Percentiles rank a stretch among this genome's conserved stretches.
These are phyloP conservation scores for Oxytorus armatus DNA, from an alignment of 2,888 invertebrate species.

Conservation along the genomic window DNA sequence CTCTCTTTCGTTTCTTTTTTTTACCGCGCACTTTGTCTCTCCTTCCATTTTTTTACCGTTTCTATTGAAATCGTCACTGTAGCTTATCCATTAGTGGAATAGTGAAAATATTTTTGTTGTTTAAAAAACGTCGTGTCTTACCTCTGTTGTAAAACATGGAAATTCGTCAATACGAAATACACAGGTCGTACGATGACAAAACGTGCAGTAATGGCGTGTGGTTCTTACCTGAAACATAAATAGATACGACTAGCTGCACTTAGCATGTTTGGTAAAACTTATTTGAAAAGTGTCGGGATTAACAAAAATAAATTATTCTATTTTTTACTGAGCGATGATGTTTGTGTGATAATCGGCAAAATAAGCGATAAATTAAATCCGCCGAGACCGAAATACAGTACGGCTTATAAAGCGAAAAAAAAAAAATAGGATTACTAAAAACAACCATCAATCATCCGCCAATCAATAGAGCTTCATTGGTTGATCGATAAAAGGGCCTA, in stretches of 20 bases:
- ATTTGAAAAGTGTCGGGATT: too few relatives aligned
- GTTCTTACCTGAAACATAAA: too few relatives aligned
- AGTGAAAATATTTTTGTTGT: not conserved
- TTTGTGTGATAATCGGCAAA: not conserved
- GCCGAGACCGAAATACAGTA: not conserved
- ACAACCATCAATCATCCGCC: conserved; percentile 76
- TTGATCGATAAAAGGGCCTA: conserved; percentile 73
- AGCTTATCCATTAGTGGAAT: not conserved
- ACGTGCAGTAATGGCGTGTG: too few relatives aligned
- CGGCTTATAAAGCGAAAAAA: conserved; percentile 16
- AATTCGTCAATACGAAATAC: too few relatives aligned
- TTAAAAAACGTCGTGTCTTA: too few relatives aligned
- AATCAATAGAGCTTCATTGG: conserved; percentile 73
- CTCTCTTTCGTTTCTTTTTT: not conserved
- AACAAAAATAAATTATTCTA: too few relatives aligned
- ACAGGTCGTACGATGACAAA: too few relatives aligned
- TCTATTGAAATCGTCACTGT: not conserved
- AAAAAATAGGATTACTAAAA: conserved; percentile 27
- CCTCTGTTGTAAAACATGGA: too few relatives aligned
- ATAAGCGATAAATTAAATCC: conserved; percentile 27
- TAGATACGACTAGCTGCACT: not conserved
- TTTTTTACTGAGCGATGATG: not conserved
- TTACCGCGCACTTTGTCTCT: not conserved
- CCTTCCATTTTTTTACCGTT: conserved; percentile 1
- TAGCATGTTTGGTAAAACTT: not conserved